phyloP scores from a whole-genome alignment of 2,797 vertebrate genomes.

The Microhierax caerulescens region DNA sequence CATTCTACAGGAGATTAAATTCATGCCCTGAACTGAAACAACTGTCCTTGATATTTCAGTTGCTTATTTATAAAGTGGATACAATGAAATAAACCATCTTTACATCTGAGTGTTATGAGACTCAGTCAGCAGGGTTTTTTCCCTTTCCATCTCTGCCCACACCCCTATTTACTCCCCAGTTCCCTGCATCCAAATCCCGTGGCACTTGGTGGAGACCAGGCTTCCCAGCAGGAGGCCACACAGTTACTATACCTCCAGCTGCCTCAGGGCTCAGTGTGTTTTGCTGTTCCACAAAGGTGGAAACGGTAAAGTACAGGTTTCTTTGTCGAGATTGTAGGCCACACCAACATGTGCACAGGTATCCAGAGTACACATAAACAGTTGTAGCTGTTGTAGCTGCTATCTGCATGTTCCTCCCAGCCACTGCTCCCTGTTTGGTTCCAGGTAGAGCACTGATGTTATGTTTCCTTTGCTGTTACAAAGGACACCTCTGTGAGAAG shows the following conservation, averaged over 20 bases:
- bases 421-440: background rate
- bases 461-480: background rate
- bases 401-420: background rate
- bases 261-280: background rate
- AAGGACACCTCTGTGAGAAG: background rate
- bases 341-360: background rate
- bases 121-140: background rate
- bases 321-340: background rate
- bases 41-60: background rate
- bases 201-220: background rate
- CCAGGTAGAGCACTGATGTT: background rate
- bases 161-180: fast-evolving
- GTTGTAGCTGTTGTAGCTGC: background rate
- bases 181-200: background rate
- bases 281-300: background rate
- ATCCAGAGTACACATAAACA: background rate
- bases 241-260: fast-evolving
- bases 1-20: background rate
- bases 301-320: background rate
- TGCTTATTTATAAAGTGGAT: background rate
- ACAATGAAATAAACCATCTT: background rate
- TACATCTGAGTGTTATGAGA: background rate
- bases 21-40: background rate
- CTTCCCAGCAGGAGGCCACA: background rate
- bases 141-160: background rate